Base-by-base conservation (phyloP, 2,888 invertebrate genomes). In the Bembecia ichneumoniformis region DNA sequence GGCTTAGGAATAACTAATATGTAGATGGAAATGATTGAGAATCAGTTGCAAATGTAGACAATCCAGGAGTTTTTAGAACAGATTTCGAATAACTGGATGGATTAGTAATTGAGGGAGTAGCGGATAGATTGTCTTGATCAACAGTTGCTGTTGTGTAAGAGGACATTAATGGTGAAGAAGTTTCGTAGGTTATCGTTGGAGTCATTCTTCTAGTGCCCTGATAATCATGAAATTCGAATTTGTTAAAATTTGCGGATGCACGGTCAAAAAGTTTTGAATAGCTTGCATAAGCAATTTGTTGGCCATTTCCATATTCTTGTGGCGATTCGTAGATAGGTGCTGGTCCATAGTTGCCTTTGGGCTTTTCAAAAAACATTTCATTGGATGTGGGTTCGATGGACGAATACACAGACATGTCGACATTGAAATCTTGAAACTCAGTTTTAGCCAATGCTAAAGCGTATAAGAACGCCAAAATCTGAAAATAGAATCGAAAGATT, bases 381-480 rank as follows among this genome's bases (percentile, higher is more conserved):
- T 53, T 58, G 48, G 52, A 59, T 43, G 35, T 51, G 20, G 34
- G 56, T 50, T 36, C 51, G 49, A 56, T 47, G 47, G 64, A 60
- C 16, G 63, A 61, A 46, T 64, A 66, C 3, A 48, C 46, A 2
- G 68, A 62, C 3, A 59, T 57, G 47, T 58, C 49, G 0, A 60
- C 52, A 40, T 66, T 57, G 13, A 61, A 55, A 48, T 62, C 62
- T 46, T 66, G 28, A 3, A 59, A 45, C 14, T 64, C 65, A 17
- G 70, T 65, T 48, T 49, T 55, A 2, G 60, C 62, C 2, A 69
- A 35, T n/a, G 63, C 63, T 5, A 64, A 47, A 2, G 51, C 58
- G 48, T 58, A 63, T 43, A 71, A 17, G 13, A 68, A 47, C 13
- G 68, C 47, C 5, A 68, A 15, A 35, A 68, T 49, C 78, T 79